These are phyloP conservation scores for Esox lucius DNA, from an alignment of 2,797 vertebrate genomes.

Conservation along the genomic window DNA sequence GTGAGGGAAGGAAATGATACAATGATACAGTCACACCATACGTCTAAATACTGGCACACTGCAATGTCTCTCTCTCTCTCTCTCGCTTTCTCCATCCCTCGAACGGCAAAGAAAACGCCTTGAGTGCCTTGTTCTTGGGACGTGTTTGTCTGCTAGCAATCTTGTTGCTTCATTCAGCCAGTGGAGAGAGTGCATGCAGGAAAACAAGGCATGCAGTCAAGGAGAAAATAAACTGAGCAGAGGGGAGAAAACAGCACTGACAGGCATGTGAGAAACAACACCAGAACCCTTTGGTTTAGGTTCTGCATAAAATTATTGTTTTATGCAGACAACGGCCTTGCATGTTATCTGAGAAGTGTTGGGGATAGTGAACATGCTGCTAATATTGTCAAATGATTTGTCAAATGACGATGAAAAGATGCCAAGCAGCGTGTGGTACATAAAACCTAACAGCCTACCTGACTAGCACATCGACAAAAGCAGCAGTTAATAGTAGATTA, in stretches of 20 bases:
- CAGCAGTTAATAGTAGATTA: not conserved
- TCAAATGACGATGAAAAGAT: not conserved
- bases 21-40: constrained; percentile 20
- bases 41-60: not conserved
- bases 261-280: not conserved
- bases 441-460: not conserved
- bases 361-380: too few species aligned
- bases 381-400: not conserved
- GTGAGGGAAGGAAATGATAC: constrained; percentile 21
- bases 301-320: not conserved
- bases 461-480: not conserved
- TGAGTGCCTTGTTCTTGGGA: constrained; percentile 10
- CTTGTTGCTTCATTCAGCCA: constrained; percentile 19
- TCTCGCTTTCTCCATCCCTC: not conserved
- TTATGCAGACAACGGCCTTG: not conserved
- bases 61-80: not conserved
- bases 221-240: constrained; percentile 8
- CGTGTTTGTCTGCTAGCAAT: constrained; percentile 14
- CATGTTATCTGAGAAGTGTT: not conserved
- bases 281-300: not conserved
- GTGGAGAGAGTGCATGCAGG: not conserved
- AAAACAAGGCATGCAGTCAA: constrained; percentile 3
- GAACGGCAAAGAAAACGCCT: not conserved
- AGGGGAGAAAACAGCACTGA: not conserved
- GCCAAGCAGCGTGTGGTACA: not conserved